Evolutionary conservation across 2,888 invertebrate species (phyloP).

Genomic region (Drosophila borealis): DNA sequence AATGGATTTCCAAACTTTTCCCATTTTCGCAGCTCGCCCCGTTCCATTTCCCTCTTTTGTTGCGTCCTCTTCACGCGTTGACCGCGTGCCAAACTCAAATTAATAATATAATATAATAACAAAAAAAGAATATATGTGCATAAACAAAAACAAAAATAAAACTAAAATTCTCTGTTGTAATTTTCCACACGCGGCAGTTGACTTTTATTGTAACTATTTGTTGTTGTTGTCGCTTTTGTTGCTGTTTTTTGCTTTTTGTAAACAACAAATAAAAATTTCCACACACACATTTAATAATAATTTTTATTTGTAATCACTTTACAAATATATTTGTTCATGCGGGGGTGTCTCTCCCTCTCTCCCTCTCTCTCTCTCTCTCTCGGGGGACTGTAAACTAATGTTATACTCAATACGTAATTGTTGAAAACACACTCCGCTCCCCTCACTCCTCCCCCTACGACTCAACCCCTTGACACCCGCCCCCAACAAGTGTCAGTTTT

Average conservation of each 20-base stretch:
- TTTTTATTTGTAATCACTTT: conserved; percentile 50
- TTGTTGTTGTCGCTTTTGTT: background rate
- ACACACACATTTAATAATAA: conserved; percentile 49
- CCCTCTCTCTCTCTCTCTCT: background rate
- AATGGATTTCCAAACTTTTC: conserved; percentile 5
- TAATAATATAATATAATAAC: background rate
- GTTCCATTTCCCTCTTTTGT: background rate
- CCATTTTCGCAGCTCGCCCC: background rate
- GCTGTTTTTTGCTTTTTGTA: conserved; percentile 21
- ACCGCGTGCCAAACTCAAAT: conserved; percentile 39
- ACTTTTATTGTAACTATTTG: conserved; percentile 38
- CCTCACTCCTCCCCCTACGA: background rate
- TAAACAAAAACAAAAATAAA: background rate
- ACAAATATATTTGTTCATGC: conserved; percentile 20
- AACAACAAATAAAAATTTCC: conserved; percentile 56
- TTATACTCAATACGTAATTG: conserved; percentile 4
- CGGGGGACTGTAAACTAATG: background rate
- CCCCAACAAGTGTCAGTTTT: conserved; percentile 8
- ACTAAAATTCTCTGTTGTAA: conserved; percentile 41
- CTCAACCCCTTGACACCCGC: conserved; percentile 1
- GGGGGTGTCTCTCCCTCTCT: conserved; percentile 18
- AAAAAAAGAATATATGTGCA: background rate
- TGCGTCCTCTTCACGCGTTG: conserved; percentile 21
- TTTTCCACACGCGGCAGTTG: conserved; percentile 42
- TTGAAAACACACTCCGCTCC: background rate